Evolutionary conservation across 1,140 invertebrate species (phyloP).

Genomic region (Phenacoccus solenopsis): DNA sequence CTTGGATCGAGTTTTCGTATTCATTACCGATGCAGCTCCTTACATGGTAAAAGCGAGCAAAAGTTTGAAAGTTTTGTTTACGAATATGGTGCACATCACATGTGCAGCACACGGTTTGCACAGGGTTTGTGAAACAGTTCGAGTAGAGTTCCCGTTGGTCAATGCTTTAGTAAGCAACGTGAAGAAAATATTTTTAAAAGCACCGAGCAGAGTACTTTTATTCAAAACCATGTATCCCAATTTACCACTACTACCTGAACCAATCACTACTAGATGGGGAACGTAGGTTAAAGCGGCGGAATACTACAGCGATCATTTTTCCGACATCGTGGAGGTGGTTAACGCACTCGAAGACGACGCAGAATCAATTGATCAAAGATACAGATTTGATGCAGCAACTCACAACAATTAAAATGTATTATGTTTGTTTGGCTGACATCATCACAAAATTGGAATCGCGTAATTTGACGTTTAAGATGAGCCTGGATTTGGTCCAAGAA

Average conservation of each 20-base stretch:
- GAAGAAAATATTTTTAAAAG: constrained; percentile 13
- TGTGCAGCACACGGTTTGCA: background rate
- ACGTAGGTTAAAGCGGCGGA: constrained; percentile 8
- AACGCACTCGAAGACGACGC: background rate
- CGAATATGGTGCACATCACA: background rate
- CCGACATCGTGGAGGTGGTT: background rate
- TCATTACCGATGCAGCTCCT: background rate
- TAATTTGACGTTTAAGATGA: background rate
- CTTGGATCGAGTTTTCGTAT: background rate
- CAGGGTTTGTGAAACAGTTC: background rate
- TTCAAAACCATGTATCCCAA: background rate
- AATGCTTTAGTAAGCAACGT: background rate
- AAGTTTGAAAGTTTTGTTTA: background rate
- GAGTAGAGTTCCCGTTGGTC: constrained; percentile 8
- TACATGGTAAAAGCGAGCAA: constrained; percentile 13
- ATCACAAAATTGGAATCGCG: background rate
- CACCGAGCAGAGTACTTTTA: background rate
- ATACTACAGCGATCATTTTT: constrained; percentile 8
- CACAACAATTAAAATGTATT: background rate
- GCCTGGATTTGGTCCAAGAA: background rate
- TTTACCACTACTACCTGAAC: constrained; percentile 14
- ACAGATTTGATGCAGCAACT: background rate
- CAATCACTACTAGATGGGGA: constrained; percentile 15
- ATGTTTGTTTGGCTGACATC: background rate
- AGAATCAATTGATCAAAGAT: background rate